Base-by-base conservation (phyloP, 2,113 vertebrate species). In the Mohoua ochrocephala region DNA sequence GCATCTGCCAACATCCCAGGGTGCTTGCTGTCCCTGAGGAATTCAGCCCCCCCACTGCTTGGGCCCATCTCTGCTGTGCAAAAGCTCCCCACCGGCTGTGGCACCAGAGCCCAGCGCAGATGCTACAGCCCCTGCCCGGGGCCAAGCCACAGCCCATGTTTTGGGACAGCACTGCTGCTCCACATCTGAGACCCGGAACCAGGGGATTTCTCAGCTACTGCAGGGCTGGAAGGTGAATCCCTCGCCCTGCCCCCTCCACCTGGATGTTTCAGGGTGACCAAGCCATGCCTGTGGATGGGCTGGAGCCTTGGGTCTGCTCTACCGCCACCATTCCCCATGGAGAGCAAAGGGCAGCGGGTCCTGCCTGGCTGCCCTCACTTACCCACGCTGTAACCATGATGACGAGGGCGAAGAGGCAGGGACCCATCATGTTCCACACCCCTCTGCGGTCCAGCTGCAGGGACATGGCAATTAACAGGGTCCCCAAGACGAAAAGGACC, bases 371-470 rank as follows among this genome's bases (percentile, higher is more conserved):
- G 20, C 27, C 60, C 6, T 15, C 45, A 96, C 99, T 98, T 98
- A 99, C 99, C 99, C 99, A 99, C 5, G 98, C 96, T n/a, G 96
- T 82, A 31, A 98, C 96, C 99, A 99, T 98, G 95, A 99, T 79
- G 53, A 98, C 5, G 1, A 99, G 95, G 64, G 99, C 99, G 57
- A 98, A 98, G 53, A 99, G 98, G 81, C 99, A 98, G 18, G 99
- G 99, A n/a, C 98, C 99, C 97, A 99, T 97, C 97, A 99, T 97
- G 97, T 99, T 99, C 99, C 99, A 99, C 86, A 99, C 97, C 16
- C 99, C 99, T 80, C 98, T 98, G 60, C 99, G 99, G 97, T 99
- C 98, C 97, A 99, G 97, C 92, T 99, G 99, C 98, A 99, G 98
- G 23, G 99, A 99, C 99, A 99, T 99, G 94, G 99, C 99, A 45